These are phyloP conservation scores for Erebia epiphron DNA, from an alignment of 2,888 invertebrate genomes.

Conservation along the genomic window DNA sequence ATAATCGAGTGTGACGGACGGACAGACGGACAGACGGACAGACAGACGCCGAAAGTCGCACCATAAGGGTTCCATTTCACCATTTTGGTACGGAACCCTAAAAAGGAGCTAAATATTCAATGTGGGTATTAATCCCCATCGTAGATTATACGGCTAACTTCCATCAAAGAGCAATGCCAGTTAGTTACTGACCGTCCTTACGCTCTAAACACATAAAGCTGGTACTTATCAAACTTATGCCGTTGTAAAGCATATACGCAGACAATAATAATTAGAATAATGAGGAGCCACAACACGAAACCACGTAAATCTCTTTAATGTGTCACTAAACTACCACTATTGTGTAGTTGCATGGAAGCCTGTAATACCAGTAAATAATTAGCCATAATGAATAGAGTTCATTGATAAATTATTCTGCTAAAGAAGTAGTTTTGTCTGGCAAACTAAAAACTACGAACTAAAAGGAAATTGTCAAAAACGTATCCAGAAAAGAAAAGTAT, in stretches of 20 bases:
- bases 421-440: no score
- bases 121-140: background rate
- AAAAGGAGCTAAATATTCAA: no score
- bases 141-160: background rate
- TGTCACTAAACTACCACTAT: constrained; percentile 25
- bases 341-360: constrained; percentile 3
- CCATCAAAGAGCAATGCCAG: background rate
- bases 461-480: no score
- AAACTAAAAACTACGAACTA: no score
- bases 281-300: constrained; percentile 10
- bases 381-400: background rate
- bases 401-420: background rate
- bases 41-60: no score
- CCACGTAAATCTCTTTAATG: constrained; percentile 33
- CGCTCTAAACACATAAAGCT: background rate
- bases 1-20: no score
- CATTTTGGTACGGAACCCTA: no score
- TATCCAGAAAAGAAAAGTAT: no score
- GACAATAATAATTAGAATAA: constrained; percentile 5
- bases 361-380: constrained; percentile 6
- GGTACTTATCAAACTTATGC: background rate
- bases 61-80: no score
- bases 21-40: no score
- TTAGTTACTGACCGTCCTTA: background rate
- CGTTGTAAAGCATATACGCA: background rate